These are phyloP conservation scores for Horisme vitalbata DNA, from an alignment of 2,888 invertebrate genomes.

Conservation along the genomic window DNA sequence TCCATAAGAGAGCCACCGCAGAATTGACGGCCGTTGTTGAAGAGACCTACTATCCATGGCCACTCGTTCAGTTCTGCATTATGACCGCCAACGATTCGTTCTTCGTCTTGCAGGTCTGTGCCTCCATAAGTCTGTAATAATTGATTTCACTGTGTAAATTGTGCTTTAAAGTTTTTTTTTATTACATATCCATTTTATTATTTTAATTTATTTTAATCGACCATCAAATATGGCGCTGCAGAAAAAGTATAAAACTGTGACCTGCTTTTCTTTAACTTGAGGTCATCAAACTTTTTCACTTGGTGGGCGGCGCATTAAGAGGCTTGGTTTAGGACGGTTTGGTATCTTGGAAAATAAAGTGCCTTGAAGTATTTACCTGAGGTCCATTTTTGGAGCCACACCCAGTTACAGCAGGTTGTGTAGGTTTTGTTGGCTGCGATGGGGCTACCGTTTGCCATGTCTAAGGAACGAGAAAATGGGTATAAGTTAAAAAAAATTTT, in stretches of 20 bases:
- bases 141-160: too few relatives aligned
- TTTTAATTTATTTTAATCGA: background rate
- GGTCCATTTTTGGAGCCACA: constrained; percentile 92
- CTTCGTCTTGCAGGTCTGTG: constrained; percentile 83
- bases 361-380: constrained; percentile 61
- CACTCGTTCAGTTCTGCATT: constrained; percentile 92
- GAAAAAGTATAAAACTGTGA: constrained; percentile 22
- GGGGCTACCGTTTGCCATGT: constrained; percentile 75
- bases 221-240: background rate
- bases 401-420: constrained; percentile 58
- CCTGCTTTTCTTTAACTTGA: constrained; percentile 27
- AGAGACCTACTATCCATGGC: constrained; percentile 93
- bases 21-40: constrained; percentile 92
- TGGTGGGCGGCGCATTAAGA: constrained; percentile 30
- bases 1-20: constrained; percentile 95
- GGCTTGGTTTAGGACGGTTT: constrained; percentile 19
- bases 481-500: background rate
- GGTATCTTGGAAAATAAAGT: constrained; percentile 7
- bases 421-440: constrained; percentile 37
- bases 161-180: too few relatives aligned
- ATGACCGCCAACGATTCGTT: constrained; percentile 92
- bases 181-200: too few relatives aligned
- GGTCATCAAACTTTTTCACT: constrained; percentile 31
- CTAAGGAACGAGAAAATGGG: constrained; percentile 37
- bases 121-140: constrained; percentile 58